Percentiles rank a stretch among this genome's conserved stretches.
Evolutionary conservation across 2,113 vertebrate genomes (phyloP).

Genomic region (Thomomys bottae): DNA sequence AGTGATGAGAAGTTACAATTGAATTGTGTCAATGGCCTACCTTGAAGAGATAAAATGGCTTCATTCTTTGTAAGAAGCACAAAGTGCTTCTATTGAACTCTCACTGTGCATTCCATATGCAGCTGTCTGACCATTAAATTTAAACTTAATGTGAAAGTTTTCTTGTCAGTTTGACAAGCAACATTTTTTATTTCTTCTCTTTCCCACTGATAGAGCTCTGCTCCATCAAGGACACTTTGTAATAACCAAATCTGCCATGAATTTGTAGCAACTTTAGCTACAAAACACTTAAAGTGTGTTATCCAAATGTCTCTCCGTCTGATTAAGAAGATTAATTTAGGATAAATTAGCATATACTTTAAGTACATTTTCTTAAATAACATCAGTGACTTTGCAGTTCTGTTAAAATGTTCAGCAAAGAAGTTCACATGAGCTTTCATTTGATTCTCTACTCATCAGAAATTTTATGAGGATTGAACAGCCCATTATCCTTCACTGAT

Average conservation of each 20-base stretch:
- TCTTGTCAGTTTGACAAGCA: neutral
- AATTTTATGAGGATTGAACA: conserved; percentile 78
- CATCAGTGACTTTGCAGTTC: conserved; percentile 24
- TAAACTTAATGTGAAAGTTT: neutral
- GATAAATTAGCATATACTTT: neutral
- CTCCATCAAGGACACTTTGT: neutral
- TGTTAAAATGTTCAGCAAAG: conserved; percentile 46
- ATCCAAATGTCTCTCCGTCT: neutral
- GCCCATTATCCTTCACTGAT: conserved; percentile 70
- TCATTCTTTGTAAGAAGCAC: too few relatives aligned
- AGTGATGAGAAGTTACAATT: too few relatives aligned
- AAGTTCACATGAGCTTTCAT: conserved; percentile 31
- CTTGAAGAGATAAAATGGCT: too few relatives aligned
- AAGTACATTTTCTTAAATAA: neutral
- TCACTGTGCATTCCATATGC: neutral
- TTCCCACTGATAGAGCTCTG: neutral
- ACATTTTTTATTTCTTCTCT: neutral
- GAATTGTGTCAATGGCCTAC: too few relatives aligned
- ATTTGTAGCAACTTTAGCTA: neutral
- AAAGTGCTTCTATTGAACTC: neutral
- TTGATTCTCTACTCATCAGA: conserved; percentile 73
- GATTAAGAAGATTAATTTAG: neutral
- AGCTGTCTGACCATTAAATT: neutral
- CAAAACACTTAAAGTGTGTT: neutral
- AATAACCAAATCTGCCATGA: neutral